A percentile compares a stretch with the other conserved stretches of the same genome.
Conservation (phyloP, 2,888 invertebrate genomes). For the Melanostoma scalare region DNA sequence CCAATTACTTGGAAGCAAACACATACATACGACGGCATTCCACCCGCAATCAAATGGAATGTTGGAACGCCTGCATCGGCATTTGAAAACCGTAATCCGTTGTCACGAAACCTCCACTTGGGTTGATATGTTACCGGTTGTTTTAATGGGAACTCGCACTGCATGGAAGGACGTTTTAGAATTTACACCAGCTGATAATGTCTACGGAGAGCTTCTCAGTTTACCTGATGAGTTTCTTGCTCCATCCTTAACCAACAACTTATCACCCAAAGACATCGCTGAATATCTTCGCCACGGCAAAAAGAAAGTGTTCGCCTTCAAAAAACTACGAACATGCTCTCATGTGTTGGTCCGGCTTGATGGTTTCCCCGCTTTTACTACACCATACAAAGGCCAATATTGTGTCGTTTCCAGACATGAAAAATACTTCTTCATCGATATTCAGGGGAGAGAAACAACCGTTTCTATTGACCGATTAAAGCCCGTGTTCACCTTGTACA, state of each 20-base stretch:
- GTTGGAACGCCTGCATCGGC: conserved; percentile 24
- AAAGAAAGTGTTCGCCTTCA: background rate
- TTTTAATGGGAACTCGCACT: conserved; percentile 1
- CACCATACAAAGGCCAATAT: no score
- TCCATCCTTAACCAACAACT: background rate
- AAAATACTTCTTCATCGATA: no score
- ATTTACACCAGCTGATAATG: background rate
- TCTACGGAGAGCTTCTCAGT: no score
- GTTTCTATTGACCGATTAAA: no score
- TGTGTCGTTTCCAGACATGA: no score
- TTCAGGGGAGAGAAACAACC: no score
- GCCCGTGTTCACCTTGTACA: background rate
- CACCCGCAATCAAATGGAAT: conserved; percentile 14
- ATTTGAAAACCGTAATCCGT: conserved; percentile 5
- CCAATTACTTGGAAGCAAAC: background rate
- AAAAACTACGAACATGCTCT: background rate
- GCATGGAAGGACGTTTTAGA: conserved; percentile 5
- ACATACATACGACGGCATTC: conserved; percentile 8
- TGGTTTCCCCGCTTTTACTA: no score
- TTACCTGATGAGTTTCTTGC: no score
- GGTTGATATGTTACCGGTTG: conserved; percentile 3
- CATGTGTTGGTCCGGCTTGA: background rate
- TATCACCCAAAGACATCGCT: background rate
- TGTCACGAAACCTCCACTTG: conserved; percentile 15
- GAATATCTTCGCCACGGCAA: background rate